Percentiles rank a stretch among this genome's conserved stretches.
Conservation (phyloP, 2,113 vertebrate species). For the Dunckerocampus dactyliophorus region DNA sequence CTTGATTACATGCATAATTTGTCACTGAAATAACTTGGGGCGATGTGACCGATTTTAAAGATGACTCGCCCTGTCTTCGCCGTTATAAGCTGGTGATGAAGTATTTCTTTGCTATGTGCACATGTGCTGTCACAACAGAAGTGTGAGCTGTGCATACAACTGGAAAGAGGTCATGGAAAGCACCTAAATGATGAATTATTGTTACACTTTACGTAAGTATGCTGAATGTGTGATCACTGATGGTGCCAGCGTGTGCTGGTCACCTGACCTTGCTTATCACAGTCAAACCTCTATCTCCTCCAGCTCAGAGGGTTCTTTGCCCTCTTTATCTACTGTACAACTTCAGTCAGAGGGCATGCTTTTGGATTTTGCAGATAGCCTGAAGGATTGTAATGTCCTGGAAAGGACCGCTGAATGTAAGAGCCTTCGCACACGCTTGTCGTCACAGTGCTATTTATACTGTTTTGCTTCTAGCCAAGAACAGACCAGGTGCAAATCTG, state of each 20-base stretch:
- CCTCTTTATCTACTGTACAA: slow-evolving; percentile 35
- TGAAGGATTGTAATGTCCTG: background rate
- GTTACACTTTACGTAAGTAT: background rate
- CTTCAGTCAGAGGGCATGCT: slow-evolving; percentile 4
- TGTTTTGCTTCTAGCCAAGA: slow-evolving; percentile 16
- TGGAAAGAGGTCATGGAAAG: slow-evolving; percentile 1
- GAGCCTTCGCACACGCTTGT: background rate
- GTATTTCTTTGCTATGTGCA: slow-evolving; percentile 13
- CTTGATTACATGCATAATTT: slow-evolving; percentile 56
- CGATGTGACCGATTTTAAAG: slow-evolving; percentile 30
- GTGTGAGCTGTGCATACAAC: background rate
- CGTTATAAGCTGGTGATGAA: background rate
- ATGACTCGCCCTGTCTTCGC: slow-evolving; percentile 4
- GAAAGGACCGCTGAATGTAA: background rate
- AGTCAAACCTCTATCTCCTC: slow-evolving; percentile 25
- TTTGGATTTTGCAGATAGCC: slow-evolving; percentile 26
- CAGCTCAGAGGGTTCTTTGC: slow-evolving; percentile 46
- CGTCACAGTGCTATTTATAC: slow-evolving; percentile 37
- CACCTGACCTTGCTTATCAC: slow-evolving; percentile 36
- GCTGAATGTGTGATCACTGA: slow-evolving; percentile 5
- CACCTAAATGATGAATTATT: slow-evolving; percentile 2
- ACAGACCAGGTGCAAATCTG: slow-evolving; percentile 25
- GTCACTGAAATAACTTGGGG: slow-evolving; percentile 32
- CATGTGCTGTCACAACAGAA: background rate
- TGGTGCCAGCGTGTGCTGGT: slow-evolving; percentile 29